These are phyloP conservation scores for Pseudomugil tenellus DNA, from an alignment of 2,797 vertebrate species.

Conservation along the genomic window DNA sequence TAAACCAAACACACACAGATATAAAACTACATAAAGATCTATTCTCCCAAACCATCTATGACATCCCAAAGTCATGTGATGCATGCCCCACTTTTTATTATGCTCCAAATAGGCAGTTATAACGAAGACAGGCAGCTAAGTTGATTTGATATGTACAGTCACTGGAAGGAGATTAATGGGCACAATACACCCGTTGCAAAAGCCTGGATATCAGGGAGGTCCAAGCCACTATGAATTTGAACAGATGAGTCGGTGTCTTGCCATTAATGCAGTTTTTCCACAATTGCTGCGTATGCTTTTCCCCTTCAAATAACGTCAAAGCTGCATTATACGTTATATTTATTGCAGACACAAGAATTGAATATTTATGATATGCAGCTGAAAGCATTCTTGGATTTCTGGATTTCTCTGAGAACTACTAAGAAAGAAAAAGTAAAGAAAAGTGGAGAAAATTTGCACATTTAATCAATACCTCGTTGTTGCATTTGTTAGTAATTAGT, in stretches of 20 bases:
- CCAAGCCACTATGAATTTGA: conserved; percentile 57
- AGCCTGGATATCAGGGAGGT: conserved; percentile 38
- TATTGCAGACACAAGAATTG: neutral
- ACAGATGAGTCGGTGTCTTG: conserved; percentile 35
- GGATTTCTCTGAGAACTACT: neutral
- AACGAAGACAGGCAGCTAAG: conserved; percentile 24
- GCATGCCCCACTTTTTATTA: conserved; percentile 22
- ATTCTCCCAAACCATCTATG: conserved; percentile 18
- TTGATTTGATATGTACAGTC: conserved; percentile 43
- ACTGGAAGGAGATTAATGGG: conserved; percentile 50
- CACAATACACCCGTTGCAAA: conserved; percentile 42
- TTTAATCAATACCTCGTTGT: conserved; percentile 18
- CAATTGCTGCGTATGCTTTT: conserved; percentile 17
- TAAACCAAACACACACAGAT: conserved; percentile 7
- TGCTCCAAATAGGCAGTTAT: conserved; percentile 12
- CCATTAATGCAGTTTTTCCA: conserved; percentile 42
- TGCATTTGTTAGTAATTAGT: conserved; percentile 13
- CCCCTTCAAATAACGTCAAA: conserved; percentile 47
- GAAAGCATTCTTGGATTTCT: neutral
- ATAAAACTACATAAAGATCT: neutral
- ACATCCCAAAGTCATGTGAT: conserved; percentile 27
- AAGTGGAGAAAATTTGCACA: conserved; percentile 8
- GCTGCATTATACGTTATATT: neutral
- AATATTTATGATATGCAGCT: neutral
- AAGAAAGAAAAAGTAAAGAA: neutral